phyloP scores from a whole-genome alignment of 2,888 invertebrate genomes.

The Diplolepis rosae region DNA sequence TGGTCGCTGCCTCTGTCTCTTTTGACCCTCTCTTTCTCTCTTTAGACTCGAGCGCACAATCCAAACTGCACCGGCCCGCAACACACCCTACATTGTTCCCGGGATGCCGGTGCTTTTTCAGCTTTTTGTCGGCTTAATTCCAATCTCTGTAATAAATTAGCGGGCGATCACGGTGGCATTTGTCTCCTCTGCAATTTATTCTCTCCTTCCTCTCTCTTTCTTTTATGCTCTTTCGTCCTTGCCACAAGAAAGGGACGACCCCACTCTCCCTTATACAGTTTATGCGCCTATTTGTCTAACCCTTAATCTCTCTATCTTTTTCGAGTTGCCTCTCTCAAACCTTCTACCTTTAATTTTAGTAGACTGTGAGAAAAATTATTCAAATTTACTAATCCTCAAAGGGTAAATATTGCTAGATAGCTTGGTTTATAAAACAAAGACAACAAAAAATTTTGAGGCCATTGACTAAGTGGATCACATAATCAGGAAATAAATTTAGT shows the following conservation, averaged over 20 bases:
- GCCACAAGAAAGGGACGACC: constrained; percentile 25
- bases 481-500: no score
- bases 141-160: constrained; percentile 71
- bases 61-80: constrained; percentile 36
- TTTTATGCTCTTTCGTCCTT: constrained; percentile 35
- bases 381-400: no score
- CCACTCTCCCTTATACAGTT: constrained; percentile 5
- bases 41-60: constrained; percentile 34
- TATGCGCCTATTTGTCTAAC: constrained; percentile 28
- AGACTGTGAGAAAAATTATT: no score
- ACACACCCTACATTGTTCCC: constrained; percentile 48
- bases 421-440: no score
- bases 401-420: no score
- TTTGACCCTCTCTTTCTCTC: constrained; percentile 39
- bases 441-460: no score
- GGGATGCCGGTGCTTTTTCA: constrained; percentile 60
- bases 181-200: constrained; percentile 68
- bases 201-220: constrained; percentile 47
- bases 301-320: constrained; percentile 39
- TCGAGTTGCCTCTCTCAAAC: constrained; percentile 23
- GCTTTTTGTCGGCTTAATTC: constrained; percentile 70
- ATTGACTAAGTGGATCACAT: no score
- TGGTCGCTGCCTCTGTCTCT: constrained; percentile 37
- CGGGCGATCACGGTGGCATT: constrained; percentile 72
- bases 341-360: constrained; percentile 20